Conservation (phyloP, 1,140 invertebrate genomes). For the Drosophila albomicans region DNA sequence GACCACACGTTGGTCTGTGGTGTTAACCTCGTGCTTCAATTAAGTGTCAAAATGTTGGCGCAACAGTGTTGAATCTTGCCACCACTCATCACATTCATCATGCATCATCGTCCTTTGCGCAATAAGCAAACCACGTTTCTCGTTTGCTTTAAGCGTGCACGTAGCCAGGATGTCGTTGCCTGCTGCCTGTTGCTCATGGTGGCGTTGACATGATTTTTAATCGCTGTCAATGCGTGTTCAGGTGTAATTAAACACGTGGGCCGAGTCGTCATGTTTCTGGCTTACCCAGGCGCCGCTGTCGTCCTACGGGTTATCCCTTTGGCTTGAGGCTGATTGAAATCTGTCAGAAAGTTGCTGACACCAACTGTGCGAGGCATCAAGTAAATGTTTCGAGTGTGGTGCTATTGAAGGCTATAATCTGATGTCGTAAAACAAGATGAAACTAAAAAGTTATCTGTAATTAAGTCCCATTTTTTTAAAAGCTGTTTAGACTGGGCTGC, state of each 20-base stretch:
- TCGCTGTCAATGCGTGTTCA: conserved; percentile 69
- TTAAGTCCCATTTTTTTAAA: conserved; percentile 5
- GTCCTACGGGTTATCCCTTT: conserved; percentile 16
- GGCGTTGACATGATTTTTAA: conserved; percentile 68
- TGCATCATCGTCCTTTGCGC: conserved; percentile 6
- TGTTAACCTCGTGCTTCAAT: conserved; percentile 40
- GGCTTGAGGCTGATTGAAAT: conserved; percentile 71
- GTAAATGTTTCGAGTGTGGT: not conserved
- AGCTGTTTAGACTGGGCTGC: too few relatives aligned
- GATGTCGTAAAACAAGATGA: conserved; percentile 4
- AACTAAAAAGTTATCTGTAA: conserved; percentile 23
- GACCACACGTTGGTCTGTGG: conserved; percentile 7
- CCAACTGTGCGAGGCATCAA: not conserved
- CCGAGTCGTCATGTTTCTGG: conserved; percentile 27
- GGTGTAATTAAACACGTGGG: conserved; percentile 78
- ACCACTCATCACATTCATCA: too few relatives aligned
- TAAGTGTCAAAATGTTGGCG: conserved; percentile 38
- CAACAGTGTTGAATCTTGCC: conserved; percentile 53
- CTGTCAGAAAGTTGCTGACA: conserved; percentile 65
- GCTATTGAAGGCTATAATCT: conserved; percentile 18
- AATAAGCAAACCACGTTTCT: not conserved
- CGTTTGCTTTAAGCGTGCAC: not conserved
- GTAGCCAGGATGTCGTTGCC: conserved; percentile 11
- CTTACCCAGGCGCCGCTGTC: conserved; percentile 4
- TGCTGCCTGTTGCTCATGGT: conserved; percentile 4